Percentiles rank a stretch among this genome's conserved stretches.
phyloP scores from a whole-genome alignment of 2,113 vertebrate species.

The Paracanthobrama guichenoti region DNA sequence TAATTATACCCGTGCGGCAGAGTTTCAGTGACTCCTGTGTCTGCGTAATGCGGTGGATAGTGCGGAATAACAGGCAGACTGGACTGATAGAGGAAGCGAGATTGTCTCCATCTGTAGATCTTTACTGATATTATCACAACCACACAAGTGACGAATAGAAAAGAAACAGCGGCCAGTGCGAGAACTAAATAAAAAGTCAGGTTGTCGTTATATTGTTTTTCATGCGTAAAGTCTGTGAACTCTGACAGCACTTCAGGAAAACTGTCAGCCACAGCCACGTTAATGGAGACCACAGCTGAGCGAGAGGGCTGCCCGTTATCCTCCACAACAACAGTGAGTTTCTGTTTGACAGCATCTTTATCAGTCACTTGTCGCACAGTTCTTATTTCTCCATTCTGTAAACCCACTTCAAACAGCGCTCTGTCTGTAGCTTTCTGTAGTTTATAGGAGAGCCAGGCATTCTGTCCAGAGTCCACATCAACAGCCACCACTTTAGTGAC shows the following conservation, averaged over 20 bases:
- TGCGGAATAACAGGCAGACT: conserved; percentile 50
- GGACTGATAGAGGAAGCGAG: conserved; percentile 34
- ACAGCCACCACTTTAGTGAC: conserved; percentile 73
- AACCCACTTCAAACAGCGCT: conserved; percentile 56
- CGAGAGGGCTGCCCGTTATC: conserved; percentile 56
- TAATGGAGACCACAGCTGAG: conserved; percentile 53
- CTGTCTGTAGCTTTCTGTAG: conserved; percentile 57
- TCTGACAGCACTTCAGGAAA: conserved; percentile 48
- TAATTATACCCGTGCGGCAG: conserved; percentile 41
- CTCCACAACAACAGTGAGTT: conserved; percentile 58
- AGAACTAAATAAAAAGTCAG: conserved; percentile 59
- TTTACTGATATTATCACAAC: conserved; percentile 51
- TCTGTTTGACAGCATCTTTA: conserved; percentile 58
- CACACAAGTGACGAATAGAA: conserved; percentile 40
- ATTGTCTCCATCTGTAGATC: conserved; percentile 52
- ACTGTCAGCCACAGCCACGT: conserved; percentile 48
- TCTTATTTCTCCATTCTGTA: conserved; percentile 59
- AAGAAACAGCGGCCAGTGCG: neutral
- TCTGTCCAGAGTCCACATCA: conserved; percentile 71
- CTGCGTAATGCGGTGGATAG: conserved; percentile 53
- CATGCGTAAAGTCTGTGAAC: conserved; percentile 32
- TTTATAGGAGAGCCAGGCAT: conserved; percentile 73
- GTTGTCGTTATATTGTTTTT: conserved; percentile 51
- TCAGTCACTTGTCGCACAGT: conserved; percentile 53
- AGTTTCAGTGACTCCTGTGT: conserved; percentile 40